phyloP scores from a whole-genome alignment of 2,797 vertebrate genomes.

The Channa striata region DNA sequence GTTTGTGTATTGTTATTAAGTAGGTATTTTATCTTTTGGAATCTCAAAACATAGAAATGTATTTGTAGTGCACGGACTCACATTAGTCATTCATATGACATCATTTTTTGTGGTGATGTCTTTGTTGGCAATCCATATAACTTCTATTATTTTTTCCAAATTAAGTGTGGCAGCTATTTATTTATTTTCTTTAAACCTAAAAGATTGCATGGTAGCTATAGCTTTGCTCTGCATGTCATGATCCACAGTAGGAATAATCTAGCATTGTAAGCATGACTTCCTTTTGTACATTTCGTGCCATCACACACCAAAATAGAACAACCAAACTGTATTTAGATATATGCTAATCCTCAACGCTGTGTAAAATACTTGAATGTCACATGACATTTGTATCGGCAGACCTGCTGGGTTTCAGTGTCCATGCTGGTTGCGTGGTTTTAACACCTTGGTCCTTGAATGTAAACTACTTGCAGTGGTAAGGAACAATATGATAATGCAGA shows the following conservation, averaged over 20 bases:
- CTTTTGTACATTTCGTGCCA: background rate
- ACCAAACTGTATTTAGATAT: background rate
- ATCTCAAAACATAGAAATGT: background rate
- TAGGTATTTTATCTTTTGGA: too few species aligned
- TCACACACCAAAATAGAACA: background rate
- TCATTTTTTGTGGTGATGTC: background rate
- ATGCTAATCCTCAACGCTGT: background rate
- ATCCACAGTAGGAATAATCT: background rate
- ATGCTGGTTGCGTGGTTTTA: conserved; percentile 41
- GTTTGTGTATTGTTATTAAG: too few species aligned
- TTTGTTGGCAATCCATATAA: background rate
- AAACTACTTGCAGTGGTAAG: background rate
- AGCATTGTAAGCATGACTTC: background rate
- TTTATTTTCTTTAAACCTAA: background rate
- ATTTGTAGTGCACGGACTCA: background rate
- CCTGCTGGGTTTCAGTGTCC: background rate
- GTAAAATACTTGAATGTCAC: background rate
- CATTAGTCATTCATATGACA: background rate
- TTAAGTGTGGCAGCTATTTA: background rate
- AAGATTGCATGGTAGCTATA: too few species aligned
- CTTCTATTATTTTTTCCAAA: background rate
- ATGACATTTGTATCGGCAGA: background rate
- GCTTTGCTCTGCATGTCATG: background rate
- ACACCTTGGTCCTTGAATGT: conserved; percentile 24
- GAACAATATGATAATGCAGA: background rate